These are phyloP conservation scores for Papio anubis DNA, from an alignment of 2,113 vertebrate species.

Conservation along the genomic window DNA sequence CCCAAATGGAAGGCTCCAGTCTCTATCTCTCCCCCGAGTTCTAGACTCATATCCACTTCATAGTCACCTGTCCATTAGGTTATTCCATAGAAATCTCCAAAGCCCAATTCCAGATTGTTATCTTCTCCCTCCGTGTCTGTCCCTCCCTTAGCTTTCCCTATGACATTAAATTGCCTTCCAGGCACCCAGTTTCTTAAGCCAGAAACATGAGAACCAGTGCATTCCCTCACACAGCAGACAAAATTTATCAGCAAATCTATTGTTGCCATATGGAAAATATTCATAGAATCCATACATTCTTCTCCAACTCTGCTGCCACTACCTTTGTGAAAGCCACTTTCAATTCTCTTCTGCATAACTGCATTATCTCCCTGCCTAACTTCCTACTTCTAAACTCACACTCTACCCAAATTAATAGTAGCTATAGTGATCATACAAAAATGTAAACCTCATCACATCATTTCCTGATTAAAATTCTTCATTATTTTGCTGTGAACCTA, in stretches of 20 bases:
- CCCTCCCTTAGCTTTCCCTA: neutral
- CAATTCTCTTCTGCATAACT: neutral
- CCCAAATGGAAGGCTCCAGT: neutral
- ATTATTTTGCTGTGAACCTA: neutral
- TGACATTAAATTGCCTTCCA: neutral
- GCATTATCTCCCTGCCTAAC: neutral
- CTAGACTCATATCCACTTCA: neutral
- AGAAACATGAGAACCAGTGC: neutral
- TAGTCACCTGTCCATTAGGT: neutral
- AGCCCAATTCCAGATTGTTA: neutral
- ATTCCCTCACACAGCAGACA: neutral
- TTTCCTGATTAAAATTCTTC: neutral
- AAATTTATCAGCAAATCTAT: neutral
- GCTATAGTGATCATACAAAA: neutral
- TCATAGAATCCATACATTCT: neutral
- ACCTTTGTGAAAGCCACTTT: neutral
- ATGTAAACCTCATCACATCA: neutral
- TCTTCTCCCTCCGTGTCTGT: neutral
- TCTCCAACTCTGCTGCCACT: neutral
- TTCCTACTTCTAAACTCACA: neutral
- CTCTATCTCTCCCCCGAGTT: neutral
- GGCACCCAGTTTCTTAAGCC: neutral
- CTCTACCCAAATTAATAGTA: neutral
- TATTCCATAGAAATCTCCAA: neutral
- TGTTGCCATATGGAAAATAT: neutral